phyloP scores from a whole-genome alignment of 2,888 invertebrate genomes.

The Phrixothrix hirtus region DNA sequence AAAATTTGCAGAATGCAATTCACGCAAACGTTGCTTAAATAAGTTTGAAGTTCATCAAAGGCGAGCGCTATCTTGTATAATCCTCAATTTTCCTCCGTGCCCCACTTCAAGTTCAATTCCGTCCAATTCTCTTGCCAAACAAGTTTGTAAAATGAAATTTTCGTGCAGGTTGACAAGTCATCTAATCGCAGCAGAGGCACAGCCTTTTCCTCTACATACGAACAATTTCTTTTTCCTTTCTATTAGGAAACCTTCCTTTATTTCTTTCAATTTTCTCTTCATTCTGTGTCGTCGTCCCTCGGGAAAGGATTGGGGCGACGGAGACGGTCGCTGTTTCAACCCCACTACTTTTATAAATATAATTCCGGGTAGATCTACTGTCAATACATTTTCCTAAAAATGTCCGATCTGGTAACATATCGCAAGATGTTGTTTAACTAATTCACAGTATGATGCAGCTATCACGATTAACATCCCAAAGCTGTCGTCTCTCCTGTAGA shows the following conservation, averaged over 20 bases:
- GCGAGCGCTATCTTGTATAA: slow-evolving; percentile 48
- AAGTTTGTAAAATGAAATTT: slow-evolving; percentile 65
- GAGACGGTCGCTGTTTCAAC: slow-evolving; percentile 24
- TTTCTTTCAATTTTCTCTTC: slow-evolving; percentile 61
- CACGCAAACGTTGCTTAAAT: slow-evolving; percentile 46
- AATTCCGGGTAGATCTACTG: slow-evolving; percentile 22
- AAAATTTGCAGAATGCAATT: slow-evolving; percentile 30
- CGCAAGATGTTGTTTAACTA: slow-evolving; percentile 1
- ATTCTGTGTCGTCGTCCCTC: slow-evolving; percentile 54
- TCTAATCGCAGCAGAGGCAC: slow-evolving; percentile 57
- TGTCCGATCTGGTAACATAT: slow-evolving; percentile 7
- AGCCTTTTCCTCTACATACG: slow-evolving; percentile 46
- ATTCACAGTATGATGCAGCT: no score
- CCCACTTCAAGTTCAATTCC: slow-evolving; percentile 58
- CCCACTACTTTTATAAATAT: slow-evolving; percentile 29
- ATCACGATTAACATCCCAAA: slow-evolving; percentile 10
- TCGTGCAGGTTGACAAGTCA: slow-evolving; percentile 62
- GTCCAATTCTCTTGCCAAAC: slow-evolving; percentile 62
- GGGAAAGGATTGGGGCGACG: slow-evolving; percentile 41
- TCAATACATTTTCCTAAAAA: slow-evolving; percentile 23
- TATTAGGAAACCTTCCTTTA: slow-evolving; percentile 53
- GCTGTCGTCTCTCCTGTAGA: slow-evolving; percentile 7
- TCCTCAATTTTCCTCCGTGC: slow-evolving; percentile 46
- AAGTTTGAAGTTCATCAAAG: slow-evolving; percentile 51
- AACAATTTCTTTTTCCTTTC: slow-evolving; percentile 52